These are phyloP conservation scores for Macaca fascicularis DNA, from an alignment of 2,113 vertebrate genomes.

Conservation along the genomic window DNA sequence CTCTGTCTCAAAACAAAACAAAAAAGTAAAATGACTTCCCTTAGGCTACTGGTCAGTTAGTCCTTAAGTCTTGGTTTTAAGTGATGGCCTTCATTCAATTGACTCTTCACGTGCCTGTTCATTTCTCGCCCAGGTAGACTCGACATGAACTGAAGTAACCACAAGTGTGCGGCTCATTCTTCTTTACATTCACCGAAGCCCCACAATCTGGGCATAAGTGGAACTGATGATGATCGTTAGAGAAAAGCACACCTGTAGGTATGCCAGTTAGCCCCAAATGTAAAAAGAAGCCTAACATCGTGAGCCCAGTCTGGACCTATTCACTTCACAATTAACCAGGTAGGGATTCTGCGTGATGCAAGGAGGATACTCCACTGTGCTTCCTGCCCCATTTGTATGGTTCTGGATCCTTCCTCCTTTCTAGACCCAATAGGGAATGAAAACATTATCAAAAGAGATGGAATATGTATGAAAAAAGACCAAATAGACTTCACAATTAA, in stretches of 20 bases:
- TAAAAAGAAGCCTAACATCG: background rate
- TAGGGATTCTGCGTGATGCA: background rate
- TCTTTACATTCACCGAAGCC: background rate
- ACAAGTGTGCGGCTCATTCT: background rate
- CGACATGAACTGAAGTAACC: background rate
- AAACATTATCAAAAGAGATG: background rate
- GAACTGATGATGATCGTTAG: background rate
- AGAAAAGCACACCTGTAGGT: background rate
- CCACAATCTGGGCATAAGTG: background rate
- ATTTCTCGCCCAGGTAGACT: background rate
- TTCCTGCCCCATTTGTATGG: background rate
- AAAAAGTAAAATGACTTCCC: background rate
- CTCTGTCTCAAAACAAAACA: too few species aligned
- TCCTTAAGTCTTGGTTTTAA: background rate
- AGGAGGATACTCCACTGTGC: background rate
- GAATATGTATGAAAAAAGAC: background rate
- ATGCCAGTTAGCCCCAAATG: background rate
- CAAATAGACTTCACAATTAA: conserved; percentile 9
- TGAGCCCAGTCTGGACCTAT: background rate
- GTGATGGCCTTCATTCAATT: background rate
- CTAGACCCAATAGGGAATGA: background rate
- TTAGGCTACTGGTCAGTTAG: too few species aligned
- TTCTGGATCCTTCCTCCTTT: background rate
- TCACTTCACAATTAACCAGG: background rate
- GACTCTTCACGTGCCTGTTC: background rate